Conservation (phyloP, 2,797 vertebrate species). For the Cirrhinus mrigala region DNA sequence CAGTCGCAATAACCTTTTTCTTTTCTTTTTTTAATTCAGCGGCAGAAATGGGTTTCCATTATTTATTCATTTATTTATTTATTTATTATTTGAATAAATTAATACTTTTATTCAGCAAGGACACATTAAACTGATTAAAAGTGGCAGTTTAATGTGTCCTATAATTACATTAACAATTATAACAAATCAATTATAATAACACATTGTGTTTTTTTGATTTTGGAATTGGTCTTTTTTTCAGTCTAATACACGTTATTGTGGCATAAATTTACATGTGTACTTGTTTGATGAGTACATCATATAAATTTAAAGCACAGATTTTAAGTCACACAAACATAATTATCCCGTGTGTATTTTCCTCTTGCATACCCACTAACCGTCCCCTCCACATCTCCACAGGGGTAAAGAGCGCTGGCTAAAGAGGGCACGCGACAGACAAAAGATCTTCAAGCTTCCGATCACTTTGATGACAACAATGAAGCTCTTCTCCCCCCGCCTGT, state of each 20-base stretch:
- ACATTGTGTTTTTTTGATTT: neutral
- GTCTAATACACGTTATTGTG: neutral
- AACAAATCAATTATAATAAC: no score
- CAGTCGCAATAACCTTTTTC: no score
- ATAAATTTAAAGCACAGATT: neutral
- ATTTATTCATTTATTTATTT: neutral
- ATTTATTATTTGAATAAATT: neutral
- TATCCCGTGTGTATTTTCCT: neutral
- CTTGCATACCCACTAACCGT: neutral
- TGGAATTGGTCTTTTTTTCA: neutral
- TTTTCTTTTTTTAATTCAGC: no score
- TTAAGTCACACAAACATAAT: neutral
- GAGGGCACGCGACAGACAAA: constrained; percentile 5
- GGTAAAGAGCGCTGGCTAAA: neutral
- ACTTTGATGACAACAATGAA: constrained; percentile 27
- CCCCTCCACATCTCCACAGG: neutral
- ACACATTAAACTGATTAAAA: neutral
- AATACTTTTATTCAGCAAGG: neutral
- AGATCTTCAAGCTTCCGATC: constrained; percentile 8
- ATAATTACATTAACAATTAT: no score
- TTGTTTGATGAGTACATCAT: neutral
- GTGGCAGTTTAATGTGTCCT: no score
- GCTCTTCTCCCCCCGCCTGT: neutral
- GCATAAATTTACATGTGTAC: neutral
- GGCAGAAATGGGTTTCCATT: no score